Percentiles rank a stretch among this genome's conserved stretches.
phyloP scores from a whole-genome alignment of 2,888 invertebrate genomes.

The Tenthredo scrophulariae region DNA sequence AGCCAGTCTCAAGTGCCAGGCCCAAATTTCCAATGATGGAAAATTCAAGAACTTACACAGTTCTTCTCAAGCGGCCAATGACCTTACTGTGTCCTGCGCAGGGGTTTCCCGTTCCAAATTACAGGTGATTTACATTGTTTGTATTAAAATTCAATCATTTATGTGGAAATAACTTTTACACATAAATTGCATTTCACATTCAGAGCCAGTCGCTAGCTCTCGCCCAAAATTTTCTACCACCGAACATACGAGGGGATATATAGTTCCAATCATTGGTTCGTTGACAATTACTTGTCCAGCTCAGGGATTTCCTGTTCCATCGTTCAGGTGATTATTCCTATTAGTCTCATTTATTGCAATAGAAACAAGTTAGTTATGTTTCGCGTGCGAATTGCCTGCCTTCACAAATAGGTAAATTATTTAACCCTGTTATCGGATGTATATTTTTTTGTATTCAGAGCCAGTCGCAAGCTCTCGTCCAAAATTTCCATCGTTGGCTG shows the following conservation, averaged over 20 bases:
- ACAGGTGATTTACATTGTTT: slow-evolving; percentile 81
- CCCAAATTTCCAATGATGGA: slow-evolving; percentile 79
- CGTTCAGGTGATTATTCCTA: slow-evolving; percentile 82
- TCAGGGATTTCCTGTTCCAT: slow-evolving; percentile 85
- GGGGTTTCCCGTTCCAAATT: slow-evolving; percentile 87
- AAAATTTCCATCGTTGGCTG: slow-evolving; percentile 82
- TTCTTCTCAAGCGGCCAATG: slow-evolving; percentile 74
- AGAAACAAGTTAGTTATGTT: not conserved
- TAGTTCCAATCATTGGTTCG: slow-evolving; percentile 46
- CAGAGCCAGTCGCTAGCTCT: slow-evolving; percentile 80
- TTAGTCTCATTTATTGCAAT: not conserved
- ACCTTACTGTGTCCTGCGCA: slow-evolving; percentile 88
- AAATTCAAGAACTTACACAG: slow-evolving; percentile 76
- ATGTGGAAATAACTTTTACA: slow-evolving; percentile 66
- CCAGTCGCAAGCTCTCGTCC: slow-evolving; percentile 83
- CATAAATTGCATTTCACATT: slow-evolving; percentile 57
- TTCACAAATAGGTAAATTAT: slow-evolving; percentile 24
- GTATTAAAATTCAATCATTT: slow-evolving; percentile 20
- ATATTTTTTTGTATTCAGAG: slow-evolving; percentile 73
- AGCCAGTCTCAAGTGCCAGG: slow-evolving; percentile 77
- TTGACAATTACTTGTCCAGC: slow-evolving; percentile 81
- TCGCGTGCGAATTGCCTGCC: slow-evolving; percentile 5
- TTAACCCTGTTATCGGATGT: slow-evolving; percentile 42
- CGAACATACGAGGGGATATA: slow-evolving; percentile 64
- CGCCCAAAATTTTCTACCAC: slow-evolving; percentile 81